Evolutionary conservation across 2,113 vertebrate species (phyloP).

Genomic region (Upupa epops): DNA sequence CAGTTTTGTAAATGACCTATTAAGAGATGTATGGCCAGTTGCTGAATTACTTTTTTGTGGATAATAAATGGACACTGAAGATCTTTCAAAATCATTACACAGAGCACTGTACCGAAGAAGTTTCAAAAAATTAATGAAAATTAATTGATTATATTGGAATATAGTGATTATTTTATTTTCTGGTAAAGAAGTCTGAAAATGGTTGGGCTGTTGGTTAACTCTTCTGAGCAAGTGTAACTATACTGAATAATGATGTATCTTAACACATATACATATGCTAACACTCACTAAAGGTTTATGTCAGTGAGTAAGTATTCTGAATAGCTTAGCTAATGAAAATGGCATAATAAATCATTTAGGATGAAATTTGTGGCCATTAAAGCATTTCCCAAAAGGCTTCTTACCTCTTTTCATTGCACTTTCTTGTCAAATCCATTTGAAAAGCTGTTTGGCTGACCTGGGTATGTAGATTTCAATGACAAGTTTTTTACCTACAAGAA

Average conservation of each 20-base stretch:
- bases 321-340: not conserved
- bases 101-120: not conserved
- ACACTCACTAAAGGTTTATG: not conserved
- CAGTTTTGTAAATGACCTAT: too few relatives aligned
- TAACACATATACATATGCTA: not conserved
- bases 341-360: not conserved
- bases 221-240: not conserved
- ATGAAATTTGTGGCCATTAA: not conserved
- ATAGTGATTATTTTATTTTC: not conserved
- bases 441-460: not conserved
- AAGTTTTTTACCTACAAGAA: not conserved
- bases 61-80: fast-evolving
- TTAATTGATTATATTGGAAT: too few relatives aligned
- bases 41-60: not conserved
- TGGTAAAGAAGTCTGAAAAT: not conserved
- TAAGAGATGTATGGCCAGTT: not conserved
- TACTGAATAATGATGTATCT: not conserved
- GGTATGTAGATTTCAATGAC: not conserved
- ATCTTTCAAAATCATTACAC: not conserved
- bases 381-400: not conserved
- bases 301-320: not conserved
- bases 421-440: not conserved
- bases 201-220: not conserved
- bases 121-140: not conserved
- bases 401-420: not conserved